phyloP scores from a whole-genome alignment of 2,888 invertebrate species.

The Agrochola macilenta region DNA sequence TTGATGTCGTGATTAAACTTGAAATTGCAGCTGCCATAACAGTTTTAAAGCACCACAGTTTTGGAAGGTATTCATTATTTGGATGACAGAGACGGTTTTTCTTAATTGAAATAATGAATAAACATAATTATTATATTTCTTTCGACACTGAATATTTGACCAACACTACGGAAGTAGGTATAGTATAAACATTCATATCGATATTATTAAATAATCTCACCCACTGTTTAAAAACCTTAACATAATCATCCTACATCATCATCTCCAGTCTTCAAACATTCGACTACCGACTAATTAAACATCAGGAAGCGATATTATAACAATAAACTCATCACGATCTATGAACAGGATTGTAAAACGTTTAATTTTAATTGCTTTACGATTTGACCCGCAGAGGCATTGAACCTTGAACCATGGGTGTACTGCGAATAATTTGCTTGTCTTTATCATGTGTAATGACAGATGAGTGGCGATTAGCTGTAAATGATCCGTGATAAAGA shows the following conservation, averaged over 20 bases:
- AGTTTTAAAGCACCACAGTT: too few species aligned
- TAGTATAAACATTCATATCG: not conserved
- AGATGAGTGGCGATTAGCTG: slow-evolving; percentile 47
- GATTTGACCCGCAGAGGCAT: slow-evolving; percentile 47
- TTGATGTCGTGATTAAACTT: slow-evolving; percentile 13
- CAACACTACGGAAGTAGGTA: not conserved
- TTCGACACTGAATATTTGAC: not conserved
- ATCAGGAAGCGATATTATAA: slow-evolving; percentile 61
- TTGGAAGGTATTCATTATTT: not conserved
- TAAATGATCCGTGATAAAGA: slow-evolving; percentile 35
- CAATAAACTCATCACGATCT: slow-evolving; percentile 61
- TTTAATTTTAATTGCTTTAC: slow-evolving; percentile 55
- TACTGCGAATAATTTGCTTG: slow-evolving; percentile 60
- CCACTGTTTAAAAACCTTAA: slow-evolving; percentile 18
- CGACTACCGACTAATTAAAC: slow-evolving; percentile 56
- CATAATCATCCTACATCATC: slow-evolving; percentile 2
- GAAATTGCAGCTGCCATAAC: not conserved
- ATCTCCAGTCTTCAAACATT: slow-evolving; percentile 27
- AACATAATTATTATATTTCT: not conserved
- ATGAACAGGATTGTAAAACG: slow-evolving; percentile 37
- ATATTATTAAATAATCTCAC: slow-evolving; percentile 16
- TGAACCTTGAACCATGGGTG: slow-evolving; percentile 64
- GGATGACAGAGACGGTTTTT: not conserved
- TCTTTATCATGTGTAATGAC: slow-evolving; percentile 54
- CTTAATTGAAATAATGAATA: not conserved